Evolutionary conservation across 2,797 vertebrate species (phyloP).

Genomic region (Phalanger gymnotis): DNA sequence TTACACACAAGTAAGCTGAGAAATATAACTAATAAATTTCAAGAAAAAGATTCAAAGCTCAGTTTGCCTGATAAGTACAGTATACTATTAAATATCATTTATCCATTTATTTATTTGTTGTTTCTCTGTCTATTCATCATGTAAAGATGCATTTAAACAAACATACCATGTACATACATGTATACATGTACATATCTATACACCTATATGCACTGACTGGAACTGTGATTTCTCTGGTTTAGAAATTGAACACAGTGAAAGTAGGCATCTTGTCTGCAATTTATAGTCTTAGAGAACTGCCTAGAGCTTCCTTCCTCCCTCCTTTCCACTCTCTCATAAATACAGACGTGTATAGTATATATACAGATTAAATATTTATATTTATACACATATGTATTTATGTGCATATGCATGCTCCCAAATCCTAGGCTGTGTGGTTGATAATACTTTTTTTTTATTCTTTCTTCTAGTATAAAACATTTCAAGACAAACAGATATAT

Average conservation of each 20-base stretch:
- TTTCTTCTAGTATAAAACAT: neutral
- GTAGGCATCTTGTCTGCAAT: neutral
- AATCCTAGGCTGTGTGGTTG: neutral
- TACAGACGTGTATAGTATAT: neutral
- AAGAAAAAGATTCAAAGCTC: neutral
- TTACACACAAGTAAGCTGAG: neutral
- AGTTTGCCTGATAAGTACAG: neutral
- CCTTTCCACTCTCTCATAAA: neutral
- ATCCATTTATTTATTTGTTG: neutral
- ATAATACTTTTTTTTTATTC: neutral
- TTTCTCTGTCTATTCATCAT: too few species aligned
- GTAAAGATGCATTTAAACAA: too few species aligned
- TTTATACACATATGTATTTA: neutral
- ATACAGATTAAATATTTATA: neutral
- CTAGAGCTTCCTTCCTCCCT: neutral
- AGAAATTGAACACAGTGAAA: neutral
- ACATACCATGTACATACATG: neutral
- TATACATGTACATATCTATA: neutral
- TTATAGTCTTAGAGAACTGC: neutral
- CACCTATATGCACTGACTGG: neutral
- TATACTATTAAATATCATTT: neutral
- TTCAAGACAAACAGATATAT: neutral
- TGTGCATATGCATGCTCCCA: neutral
- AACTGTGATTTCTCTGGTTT: neutral
- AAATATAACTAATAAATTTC: neutral